Evolutionary conservation across 2,113 vertebrate species (phyloP).

Genomic region (Origma solitaria): DNA sequence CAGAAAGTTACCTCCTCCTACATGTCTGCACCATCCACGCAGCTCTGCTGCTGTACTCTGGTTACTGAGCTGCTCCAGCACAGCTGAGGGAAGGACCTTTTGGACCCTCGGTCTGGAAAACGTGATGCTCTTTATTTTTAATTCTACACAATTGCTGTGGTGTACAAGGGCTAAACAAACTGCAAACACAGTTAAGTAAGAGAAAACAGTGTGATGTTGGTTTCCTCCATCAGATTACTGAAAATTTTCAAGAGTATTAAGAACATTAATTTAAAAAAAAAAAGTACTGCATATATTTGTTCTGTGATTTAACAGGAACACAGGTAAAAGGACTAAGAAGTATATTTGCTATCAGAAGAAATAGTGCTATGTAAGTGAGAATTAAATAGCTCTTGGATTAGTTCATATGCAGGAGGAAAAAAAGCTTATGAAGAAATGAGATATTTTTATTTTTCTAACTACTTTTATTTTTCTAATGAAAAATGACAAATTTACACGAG

Average conservation of each 20-base stretch:
- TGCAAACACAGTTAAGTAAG: not conserved
- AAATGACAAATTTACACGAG: not conserved
- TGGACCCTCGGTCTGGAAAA: not conserved
- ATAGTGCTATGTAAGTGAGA: not conserved
- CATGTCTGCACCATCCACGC: not conserved
- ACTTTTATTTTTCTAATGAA: not conserved
- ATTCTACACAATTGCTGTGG: not conserved
- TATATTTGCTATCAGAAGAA: not conserved
- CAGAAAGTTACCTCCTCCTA: slow-evolving; percentile 19
- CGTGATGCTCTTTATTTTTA: not conserved
- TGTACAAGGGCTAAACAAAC: not conserved
- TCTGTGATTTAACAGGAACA: not conserved
- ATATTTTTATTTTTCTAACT: not conserved
- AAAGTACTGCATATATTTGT: not conserved
- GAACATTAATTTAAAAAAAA: not conserved
- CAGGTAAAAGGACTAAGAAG: not conserved
- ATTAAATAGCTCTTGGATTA: not conserved
- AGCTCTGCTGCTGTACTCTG: not conserved
- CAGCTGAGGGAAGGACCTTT: not conserved
- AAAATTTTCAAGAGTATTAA: not conserved
- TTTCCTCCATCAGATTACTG: not conserved
- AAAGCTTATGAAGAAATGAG: not conserved
- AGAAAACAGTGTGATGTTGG: not conserved
- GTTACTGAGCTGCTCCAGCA: not conserved
- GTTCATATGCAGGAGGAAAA: fast-evolving